phyloP scores from a whole-genome alignment of 2,113 vertebrate genomes.

The Chaetops frenatus region DNA sequence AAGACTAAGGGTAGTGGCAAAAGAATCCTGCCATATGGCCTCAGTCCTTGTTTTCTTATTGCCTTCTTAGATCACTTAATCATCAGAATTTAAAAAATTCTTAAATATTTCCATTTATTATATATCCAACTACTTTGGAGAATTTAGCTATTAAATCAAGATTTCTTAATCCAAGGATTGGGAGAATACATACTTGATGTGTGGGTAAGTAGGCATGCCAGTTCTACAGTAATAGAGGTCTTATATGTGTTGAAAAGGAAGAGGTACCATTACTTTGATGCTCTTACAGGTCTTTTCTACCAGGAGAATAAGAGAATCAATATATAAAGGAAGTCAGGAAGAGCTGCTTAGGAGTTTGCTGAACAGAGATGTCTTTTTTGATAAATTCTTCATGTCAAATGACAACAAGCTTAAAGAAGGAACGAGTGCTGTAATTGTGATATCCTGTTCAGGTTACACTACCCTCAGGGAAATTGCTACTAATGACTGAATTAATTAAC shows the following conservation, averaged over 20 bases:
- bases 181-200: neutral
- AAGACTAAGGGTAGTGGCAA: neutral
- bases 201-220: neutral
- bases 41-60: neutral
- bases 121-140: neutral
- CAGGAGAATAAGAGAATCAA: neutral
- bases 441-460: constrained; percentile 57
- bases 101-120: neutral
- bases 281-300: neutral
- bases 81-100: neutral
- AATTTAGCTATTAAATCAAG: neutral
- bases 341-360: neutral
- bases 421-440: constrained; percentile 24
- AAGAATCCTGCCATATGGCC: neutral
- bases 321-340: neutral
- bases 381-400: constrained; percentile 48
- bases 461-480: constrained; percentile 9
- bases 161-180: neutral
- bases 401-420: neutral
- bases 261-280: neutral
- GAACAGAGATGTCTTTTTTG: neutral
- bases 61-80: neutral
- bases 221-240: neutral
- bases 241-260: neutral
- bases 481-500: constrained; percentile 53